Percentiles rank a stretch among this genome's conserved stretches.
Evolutionary conservation across 2,797 vertebrate genomes (phyloP).

Genomic region (Brachymystax lenok): DNA sequence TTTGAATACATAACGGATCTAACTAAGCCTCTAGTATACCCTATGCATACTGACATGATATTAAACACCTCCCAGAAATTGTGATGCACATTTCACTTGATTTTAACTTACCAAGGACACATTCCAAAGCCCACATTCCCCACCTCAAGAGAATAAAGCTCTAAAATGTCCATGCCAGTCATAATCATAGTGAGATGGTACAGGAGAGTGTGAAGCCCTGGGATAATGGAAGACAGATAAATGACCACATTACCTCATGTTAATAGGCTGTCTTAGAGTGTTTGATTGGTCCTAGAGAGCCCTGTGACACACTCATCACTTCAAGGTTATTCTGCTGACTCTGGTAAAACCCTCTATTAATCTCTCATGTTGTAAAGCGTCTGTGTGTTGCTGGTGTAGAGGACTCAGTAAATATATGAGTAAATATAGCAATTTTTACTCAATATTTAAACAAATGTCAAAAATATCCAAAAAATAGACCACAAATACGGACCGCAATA

Average conservation of each 20-base stretch:
- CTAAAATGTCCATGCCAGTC: neutral
- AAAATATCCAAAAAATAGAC: no score
- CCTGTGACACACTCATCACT: no score
- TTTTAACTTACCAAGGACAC: neutral
- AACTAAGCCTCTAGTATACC: neutral
- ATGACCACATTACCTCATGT: neutral
- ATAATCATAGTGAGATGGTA: neutral
- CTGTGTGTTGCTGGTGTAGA: no score
- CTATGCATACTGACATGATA: neutral
- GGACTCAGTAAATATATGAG: no score
- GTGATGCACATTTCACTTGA: neutral
- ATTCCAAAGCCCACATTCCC: neutral
- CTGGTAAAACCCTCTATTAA: no score
- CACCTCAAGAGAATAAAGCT: neutral
- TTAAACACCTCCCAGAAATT: neutral
- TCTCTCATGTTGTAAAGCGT: neutral
- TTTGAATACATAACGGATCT: neutral
- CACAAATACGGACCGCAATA: no score
- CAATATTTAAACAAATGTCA: no score
- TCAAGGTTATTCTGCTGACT: no score
- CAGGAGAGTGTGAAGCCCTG: neutral
- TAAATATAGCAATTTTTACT: no score
- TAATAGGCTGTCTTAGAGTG: no score
- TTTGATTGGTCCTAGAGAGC: neutral
- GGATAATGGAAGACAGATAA: neutral